Percentiles rank a stretch among this genome's conserved stretches.
phyloP scores from a whole-genome alignment of 2,797 vertebrate genomes.

The Tadarida brasiliensis region DNA sequence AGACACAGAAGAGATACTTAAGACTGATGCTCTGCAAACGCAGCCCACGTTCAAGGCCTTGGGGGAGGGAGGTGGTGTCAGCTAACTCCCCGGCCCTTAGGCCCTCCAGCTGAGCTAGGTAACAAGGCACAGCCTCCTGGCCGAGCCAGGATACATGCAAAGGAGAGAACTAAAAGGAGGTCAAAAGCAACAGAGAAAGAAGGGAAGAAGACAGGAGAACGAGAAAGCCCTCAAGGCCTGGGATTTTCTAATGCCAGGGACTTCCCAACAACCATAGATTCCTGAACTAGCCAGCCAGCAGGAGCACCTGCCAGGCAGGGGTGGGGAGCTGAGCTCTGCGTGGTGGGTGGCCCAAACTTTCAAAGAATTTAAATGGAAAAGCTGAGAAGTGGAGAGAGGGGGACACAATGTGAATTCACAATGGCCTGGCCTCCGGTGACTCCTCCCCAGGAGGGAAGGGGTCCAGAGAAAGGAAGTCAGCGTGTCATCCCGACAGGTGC shows the following conservation, averaged over 20 bases:
- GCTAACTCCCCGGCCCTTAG: neutral
- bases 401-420: rapidly evolving
- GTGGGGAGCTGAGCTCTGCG: rapidly evolving
- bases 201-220: neutral
- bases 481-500: neutral
- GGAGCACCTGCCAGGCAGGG: rapidly evolving
- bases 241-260: neutral
- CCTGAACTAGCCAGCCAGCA: neutral
- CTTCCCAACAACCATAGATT: neutral
- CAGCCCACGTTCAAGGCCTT: neutral
- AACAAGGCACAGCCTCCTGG: neutral
- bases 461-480: neutral
- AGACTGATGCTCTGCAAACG: slow-evolving; percentile 51
- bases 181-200: neutral
- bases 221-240: neutral
- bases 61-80: neutral
- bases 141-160: neutral
- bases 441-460: neutral
- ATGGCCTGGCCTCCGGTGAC: neutral
- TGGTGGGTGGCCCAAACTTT: rapidly evolving
- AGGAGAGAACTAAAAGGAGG: neutral
- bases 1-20: slow-evolving; percentile 29
- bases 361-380: neutral
- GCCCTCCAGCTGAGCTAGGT: neutral
- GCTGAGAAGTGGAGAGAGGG: neutral